Evolutionary conservation across 2,113 vertebrate species (phyloP), one percentile per base, ranked within the genome.

Genomic region (Proteles cristata): DNA sequence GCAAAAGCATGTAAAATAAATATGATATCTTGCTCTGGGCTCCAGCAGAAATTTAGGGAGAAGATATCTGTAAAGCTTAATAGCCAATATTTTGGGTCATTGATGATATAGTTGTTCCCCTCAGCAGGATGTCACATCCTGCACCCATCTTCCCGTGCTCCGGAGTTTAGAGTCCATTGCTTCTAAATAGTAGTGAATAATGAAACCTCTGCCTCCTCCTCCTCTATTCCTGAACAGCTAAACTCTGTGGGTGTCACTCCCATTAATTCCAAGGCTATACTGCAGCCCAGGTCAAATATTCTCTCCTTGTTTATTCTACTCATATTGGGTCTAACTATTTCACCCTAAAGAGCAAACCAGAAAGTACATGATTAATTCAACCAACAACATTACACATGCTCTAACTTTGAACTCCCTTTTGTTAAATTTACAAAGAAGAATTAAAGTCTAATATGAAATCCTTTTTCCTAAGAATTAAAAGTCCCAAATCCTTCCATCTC

Each of bases 341-440:
- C 63, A 28, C 31, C 43, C 69, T 33, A 66, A 77, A 82, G n/a
- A 97, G 31, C 43, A 95, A 94, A 71, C 35, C 73, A 94, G 53
- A 79, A 95, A 58, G 69, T 68, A 69, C 28, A 50, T 35, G 19
- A 39, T 25, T 35, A 92, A 39, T 80, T 76, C 65, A 69, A 25
- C 68, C 39, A 35, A 63, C 43, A 80, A 15, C 25, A 11, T 35
- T 28, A 90, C 55, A 55, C 12, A n/a, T 35, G 23, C 12, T 71
- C 26, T 73, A 84, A 68, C 15, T 77, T 66, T 87, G 48, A 92
- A 83, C 14, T 2, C 73, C 25, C 77, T 4, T 21, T 53, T 88
- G n/a, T 87, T 84, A 63, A 55, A 74, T 65, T 74, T 68, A 74
- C 61, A 66, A 94, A 84, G 26, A 94, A 73, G 50, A 11, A 50